Evolutionary conservation across 2,888 invertebrate genomes (phyloP).

Genomic region (Xylocampa areola): DNA sequence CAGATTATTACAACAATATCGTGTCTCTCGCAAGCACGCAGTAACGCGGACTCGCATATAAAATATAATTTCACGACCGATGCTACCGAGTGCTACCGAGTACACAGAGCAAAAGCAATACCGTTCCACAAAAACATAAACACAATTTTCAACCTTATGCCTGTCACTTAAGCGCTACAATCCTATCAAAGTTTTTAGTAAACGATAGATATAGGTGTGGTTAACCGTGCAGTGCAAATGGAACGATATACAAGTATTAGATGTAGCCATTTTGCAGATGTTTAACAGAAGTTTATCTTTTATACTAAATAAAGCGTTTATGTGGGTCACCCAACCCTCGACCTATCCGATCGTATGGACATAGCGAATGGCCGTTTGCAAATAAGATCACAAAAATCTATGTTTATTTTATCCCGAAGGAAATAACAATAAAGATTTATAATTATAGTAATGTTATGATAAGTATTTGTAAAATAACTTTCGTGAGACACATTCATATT

Average conservation of each 20-base stretch:
- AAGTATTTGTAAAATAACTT: too few relatives aligned
- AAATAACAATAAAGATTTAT: too few relatives aligned
- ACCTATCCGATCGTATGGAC: background rate
- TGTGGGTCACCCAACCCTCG: background rate
- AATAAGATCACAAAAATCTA: too few relatives aligned
- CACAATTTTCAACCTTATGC: slow-evolving; percentile 33
- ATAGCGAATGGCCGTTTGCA: background rate
- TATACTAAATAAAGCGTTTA: slow-evolving; percentile 6
- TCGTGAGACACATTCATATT: too few relatives aligned
- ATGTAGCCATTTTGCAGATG: slow-evolving; percentile 23
- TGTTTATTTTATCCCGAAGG: too few relatives aligned
- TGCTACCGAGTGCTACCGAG: slow-evolving; percentile 46
- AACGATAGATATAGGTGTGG: slow-evolving; percentile 43
- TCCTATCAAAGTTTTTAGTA: slow-evolving; percentile 16
- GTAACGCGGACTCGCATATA: slow-evolving; percentile 45
- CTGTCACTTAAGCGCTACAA: slow-evolving; percentile 1
- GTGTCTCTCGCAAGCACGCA: slow-evolving; percentile 19
- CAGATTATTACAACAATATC: slow-evolving; percentile 41
- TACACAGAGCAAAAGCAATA: slow-evolving; percentile 51
- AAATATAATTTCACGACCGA: slow-evolving; percentile 58
- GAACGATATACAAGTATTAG: slow-evolving; percentile 46
- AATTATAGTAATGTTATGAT: too few relatives aligned
- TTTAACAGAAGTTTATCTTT: slow-evolving; percentile 46
- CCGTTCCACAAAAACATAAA: slow-evolving; percentile 8
- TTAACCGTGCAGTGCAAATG: slow-evolving; percentile 54